Conservation (phyloP, 2,797 vertebrate genomes). For the Typhlichthys subterraneus region DNA sequence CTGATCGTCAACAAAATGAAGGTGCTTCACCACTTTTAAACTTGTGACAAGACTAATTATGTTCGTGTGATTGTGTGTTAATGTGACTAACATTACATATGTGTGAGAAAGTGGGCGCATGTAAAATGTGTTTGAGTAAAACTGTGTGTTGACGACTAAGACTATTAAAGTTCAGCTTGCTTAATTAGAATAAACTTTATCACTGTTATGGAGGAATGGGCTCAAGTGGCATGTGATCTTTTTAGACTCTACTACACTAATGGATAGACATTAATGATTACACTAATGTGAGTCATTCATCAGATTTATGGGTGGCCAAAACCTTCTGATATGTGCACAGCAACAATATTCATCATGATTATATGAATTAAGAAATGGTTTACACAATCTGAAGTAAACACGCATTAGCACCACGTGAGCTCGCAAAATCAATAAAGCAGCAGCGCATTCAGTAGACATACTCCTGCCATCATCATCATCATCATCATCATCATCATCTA, state of each 20-base stretch:
- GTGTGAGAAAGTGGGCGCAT: constrained; percentile 16
- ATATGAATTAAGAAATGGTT: too few species aligned
- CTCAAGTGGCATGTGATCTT: not conserved
- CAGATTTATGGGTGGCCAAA: too few species aligned
- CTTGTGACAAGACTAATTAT: constrained; percentile 46
- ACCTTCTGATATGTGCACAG: too few species aligned
- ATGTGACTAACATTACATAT: not conserved
- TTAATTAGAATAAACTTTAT: constrained; percentile 21
- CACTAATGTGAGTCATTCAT: too few species aligned
- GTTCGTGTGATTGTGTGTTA: constrained; percentile 18
- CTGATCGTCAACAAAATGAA: constrained; percentile 61
- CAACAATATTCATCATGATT: too few species aligned
- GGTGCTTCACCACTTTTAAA: constrained; percentile 64
- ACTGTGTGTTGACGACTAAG: not conserved
- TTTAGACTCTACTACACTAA: constrained; percentile 3
- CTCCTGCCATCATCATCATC: not conserved
- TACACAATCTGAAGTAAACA: too few species aligned
- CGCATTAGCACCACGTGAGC: too few species aligned
- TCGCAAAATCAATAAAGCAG: too few species aligned
- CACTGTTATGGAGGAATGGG: not conserved
- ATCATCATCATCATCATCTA: not conserved
- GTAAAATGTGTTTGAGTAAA: constrained; percentile 19
- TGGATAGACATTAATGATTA: not conserved
- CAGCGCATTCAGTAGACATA: too few species aligned
- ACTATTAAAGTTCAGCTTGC: constrained; percentile 22